phyloP scores from a whole-genome alignment of 30 jellyfish, hydroid and myxozoan species.

The Phacellophora camtschatica region DNA sequence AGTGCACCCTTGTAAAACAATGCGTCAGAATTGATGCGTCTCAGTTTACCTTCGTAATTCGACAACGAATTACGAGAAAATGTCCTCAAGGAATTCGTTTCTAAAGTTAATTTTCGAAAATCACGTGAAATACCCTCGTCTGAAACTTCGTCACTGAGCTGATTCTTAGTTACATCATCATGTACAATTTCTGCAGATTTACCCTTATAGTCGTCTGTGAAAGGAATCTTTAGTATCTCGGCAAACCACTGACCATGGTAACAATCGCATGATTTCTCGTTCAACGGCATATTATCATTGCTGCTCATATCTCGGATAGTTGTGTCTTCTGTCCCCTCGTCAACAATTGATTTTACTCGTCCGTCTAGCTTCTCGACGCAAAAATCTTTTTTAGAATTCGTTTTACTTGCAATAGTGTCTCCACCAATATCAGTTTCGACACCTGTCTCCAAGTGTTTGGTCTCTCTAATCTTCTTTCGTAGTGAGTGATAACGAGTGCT shows the following conservation, averaged over 20 bases:
- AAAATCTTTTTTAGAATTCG: background rate
- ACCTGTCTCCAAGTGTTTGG: background rate
- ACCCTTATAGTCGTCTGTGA: background rate
- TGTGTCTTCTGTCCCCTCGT: too few species aligned
- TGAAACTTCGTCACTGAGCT: background rate
- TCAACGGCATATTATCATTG: background rate
- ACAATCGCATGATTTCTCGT: background rate
- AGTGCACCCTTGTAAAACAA: conserved; percentile 20
- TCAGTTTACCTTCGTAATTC: conserved; percentile 5
- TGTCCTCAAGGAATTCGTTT: background rate
- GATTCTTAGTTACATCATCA: background rate
- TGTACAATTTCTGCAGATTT: background rate
- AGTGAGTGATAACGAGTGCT: conserved; percentile 22
- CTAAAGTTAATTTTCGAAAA: background rate
- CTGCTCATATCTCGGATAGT: too few species aligned
- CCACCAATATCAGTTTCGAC: background rate
- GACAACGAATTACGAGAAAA: conserved; percentile 59
- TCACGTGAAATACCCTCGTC: background rate
- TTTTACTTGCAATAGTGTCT: background rate
- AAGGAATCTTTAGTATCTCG: too few species aligned
- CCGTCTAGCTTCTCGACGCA: background rate
- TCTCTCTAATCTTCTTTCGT: conserved; percentile 6
- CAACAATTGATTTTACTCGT: background rate
- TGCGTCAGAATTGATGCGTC: conserved; percentile 63
- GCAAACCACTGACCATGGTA: background rate